Evolutionary conservation across 2,113 vertebrate species (phyloP), one percentile per base, ranked within the genome.

Genomic region (Sebastes fasciatus): DNA sequence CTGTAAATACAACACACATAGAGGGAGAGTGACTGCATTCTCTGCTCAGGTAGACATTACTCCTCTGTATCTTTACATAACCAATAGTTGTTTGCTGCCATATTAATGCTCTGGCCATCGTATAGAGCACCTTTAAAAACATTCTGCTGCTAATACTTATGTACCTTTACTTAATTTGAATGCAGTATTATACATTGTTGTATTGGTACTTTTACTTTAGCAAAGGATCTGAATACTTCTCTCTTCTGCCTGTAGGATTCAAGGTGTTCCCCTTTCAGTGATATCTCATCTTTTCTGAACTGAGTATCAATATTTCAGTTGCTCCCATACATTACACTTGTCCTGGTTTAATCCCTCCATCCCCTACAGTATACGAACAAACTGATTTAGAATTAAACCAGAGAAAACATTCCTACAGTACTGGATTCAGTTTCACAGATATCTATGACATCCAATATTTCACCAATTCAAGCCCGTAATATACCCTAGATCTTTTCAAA

Each of bases 401-500:
- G 13, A 67, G 34, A 65, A 60, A 57, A 70, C 54, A 67, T 52
- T 42, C 49, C 40, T 17, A 43, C 45, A 62, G 46, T n/a, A 21
- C 16, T 9, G 34, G 54, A 51, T 70, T 70, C 12, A 42, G 10
- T 57, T 77, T 51, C 12, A 43, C 40, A 79, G 62, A 77, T 34
- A 12, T 45, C 19, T 42, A 10, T 3, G 57, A 40, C 34, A 70
- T 67, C 12, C 26, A 52, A 70, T 82, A 70, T 78, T 46, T 74
- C 40, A 74, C 62, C 6, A 19, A 43, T 49, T 82, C 71, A 57
- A 63, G 49, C 52, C 34, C 12, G 13, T 58, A 71, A 75, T 78
- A 65, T 79, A 64, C 45, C 63, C 3, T 34, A n/a, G 51, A 73
- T 87, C 61, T 82, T 57, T 70, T 79, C 62, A 78, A 66, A 82